Evolutionary conservation across 1,140 invertebrate genomes (phyloP).

Genomic region (Elymnias hypermnestra): DNA sequence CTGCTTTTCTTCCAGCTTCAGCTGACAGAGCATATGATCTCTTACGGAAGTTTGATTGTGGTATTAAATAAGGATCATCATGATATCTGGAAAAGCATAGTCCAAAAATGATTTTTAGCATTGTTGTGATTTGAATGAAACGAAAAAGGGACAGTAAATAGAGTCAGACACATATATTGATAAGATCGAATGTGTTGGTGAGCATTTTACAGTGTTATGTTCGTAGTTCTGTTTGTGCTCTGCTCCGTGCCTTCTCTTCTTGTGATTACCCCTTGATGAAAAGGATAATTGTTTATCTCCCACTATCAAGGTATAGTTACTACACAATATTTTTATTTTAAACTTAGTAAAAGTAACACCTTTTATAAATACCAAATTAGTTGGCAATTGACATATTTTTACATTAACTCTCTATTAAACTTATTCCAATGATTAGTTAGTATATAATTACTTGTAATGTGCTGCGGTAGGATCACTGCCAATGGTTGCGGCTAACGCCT

Average conservation of each 20-base stretch:
- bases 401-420: too few relatives aligned
- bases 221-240: too few relatives aligned
- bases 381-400: too few relatives aligned
- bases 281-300: too few relatives aligned
- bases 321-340: neutral
- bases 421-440: neutral
- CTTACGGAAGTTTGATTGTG: slow-evolving; percentile 84
- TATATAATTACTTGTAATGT: slow-evolving; percentile 81
- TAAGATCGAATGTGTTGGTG: too few relatives aligned
- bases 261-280: too few relatives aligned
- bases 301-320: too few relatives aligned
- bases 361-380: too few relatives aligned
- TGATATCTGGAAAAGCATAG: slow-evolving; percentile 78
- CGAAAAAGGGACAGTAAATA: neutral
- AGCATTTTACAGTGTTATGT: too few relatives aligned
- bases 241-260: too few relatives aligned
- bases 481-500: slow-evolving; percentile 86
- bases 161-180: neutral
- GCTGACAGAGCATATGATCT: slow-evolving; percentile 86
- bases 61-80: slow-evolving; percentile 93
- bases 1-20: slow-evolving; percentile 91
- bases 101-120: neutral
- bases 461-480: slow-evolving; percentile 85
- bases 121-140: too few relatives aligned
- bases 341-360: too few relatives aligned